Evolutionary conservation across 2,888 invertebrate genomes (phyloP).

Genomic region (Sinohyriopsis cumingii): DNA sequence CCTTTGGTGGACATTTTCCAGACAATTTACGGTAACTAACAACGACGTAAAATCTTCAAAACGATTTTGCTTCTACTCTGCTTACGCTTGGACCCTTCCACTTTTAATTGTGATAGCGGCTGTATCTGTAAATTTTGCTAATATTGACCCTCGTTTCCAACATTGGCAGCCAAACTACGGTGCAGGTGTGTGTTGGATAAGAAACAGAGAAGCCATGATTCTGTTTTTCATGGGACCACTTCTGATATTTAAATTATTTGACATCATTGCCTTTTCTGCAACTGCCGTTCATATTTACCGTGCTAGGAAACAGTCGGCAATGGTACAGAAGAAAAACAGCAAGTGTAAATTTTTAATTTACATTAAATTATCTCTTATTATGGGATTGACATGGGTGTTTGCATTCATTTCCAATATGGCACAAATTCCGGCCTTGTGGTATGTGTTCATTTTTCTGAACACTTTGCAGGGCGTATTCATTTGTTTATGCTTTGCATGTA

Average conservation of each 20-base stretch:
- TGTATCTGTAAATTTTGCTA: conserved; percentile 72
- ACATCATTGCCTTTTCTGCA: conserved; percentile 74
- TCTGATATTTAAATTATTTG: conserved; percentile 72
- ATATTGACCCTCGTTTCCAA: conserved; percentile 42
- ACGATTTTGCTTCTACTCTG: conserved; percentile 54
- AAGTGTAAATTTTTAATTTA: no score
- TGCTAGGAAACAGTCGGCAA: conserved; percentile 27
- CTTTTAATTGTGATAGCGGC: conserved; percentile 56
- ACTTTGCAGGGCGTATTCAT: no score
- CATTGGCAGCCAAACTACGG: conserved; percentile 73
- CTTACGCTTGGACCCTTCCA: conserved; percentile 72
- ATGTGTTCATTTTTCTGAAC: no score
- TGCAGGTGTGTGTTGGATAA: conserved; percentile 74
- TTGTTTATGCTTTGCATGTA: no score
- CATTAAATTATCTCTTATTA: no score
- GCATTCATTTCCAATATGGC: no score
- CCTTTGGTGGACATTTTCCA: conserved; percentile 75
- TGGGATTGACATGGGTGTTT: no score
- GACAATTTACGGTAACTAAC: conserved; percentile 31
- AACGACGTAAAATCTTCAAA: conserved; percentile 31
- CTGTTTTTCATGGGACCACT: conserved; percentile 76
- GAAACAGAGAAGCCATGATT: conserved; percentile 75
- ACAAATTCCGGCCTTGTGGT: no score
- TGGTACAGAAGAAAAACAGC: neutral
- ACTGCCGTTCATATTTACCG: conserved; percentile 75